Percentiles rank a stretch among this genome's conserved stretches.
phyloP scores from a whole-genome alignment of 2,113 vertebrate genomes.

The Etheostoma spectabile region DNA sequence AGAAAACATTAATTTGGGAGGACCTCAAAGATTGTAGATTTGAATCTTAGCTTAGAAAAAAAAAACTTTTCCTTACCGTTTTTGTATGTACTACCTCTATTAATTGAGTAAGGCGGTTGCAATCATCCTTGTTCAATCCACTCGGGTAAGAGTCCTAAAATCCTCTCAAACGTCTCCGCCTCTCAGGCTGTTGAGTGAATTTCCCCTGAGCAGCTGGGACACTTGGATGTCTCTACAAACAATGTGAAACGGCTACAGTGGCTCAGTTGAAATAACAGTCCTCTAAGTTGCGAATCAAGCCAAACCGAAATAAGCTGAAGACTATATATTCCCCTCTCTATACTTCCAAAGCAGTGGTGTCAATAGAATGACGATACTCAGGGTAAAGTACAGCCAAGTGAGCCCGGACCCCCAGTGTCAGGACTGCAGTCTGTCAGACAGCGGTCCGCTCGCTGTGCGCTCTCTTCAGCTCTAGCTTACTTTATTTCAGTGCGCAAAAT shows the following conservation, averaged over 20 bases:
- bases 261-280: constrained; percentile 30
- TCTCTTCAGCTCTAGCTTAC: constrained; percentile 42
- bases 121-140: constrained; percentile 65
- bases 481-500: constrained; percentile 70
- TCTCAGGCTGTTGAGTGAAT: constrained; percentile 40
- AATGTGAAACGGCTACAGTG: constrained; percentile 28
- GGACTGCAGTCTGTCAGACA: constrained; percentile 49
- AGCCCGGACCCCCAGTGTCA: constrained; percentile 45
- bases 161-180: constrained; percentile 39
- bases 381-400: constrained; percentile 33
- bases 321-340: not conserved
- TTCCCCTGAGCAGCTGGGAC: constrained; percentile 25
- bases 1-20: not conserved
- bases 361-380: not conserved
- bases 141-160: constrained; percentile 52
- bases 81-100: constrained; percentile 54
- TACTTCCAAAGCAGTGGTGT: constrained; percentile 8
- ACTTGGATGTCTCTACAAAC: constrained; percentile 40
- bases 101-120: constrained; percentile 10
- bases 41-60: not conserved
- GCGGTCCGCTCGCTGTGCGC: constrained; percentile 49
- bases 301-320: constrained; percentile 39
- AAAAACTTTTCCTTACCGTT: constrained; percentile 59
- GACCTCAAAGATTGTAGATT: not conserved
- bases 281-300: constrained; percentile 49